Percentiles rank a stretch among this genome's conserved stretches.
Conservation (phyloP, 2,797 vertebrate genomes). For the Helarctos malayanus region DNA sequence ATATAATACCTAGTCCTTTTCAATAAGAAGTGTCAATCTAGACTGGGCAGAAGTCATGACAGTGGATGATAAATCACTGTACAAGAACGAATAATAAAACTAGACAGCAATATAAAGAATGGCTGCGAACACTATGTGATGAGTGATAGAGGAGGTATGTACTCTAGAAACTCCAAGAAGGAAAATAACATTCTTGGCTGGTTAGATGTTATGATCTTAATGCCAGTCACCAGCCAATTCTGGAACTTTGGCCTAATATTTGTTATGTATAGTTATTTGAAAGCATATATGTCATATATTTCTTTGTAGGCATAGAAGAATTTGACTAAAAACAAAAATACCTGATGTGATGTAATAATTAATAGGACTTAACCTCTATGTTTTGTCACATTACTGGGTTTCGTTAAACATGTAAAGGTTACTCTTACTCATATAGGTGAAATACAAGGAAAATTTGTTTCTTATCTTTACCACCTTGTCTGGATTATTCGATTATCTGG, state of each 20-base stretch:
- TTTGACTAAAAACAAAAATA: constrained; percentile 41
- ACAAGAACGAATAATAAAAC: constrained; percentile 61
- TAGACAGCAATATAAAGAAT: constrained; percentile 63
- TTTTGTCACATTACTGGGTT: constrained; percentile 28
- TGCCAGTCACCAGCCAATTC: neutral
- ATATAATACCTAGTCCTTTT: constrained; percentile 52
- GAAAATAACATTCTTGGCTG: constrained; percentile 53
- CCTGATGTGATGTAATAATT: neutral
- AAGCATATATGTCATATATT: neutral
- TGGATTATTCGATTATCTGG: neutral
- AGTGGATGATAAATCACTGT: constrained; percentile 59
- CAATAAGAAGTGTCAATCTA: constrained; percentile 63
- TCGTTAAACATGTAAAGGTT: neutral
- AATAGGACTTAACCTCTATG: neutral
- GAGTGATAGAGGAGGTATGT: constrained; percentile 27
- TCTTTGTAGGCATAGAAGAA: neutral
- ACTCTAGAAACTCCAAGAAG: constrained; percentile 40
- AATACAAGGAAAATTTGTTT: neutral
- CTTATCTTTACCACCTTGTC: neutral
- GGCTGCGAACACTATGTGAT: neutral
- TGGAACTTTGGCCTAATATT: neutral
- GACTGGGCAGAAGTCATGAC: constrained; percentile 26
- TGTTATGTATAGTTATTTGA: constrained; percentile 31
- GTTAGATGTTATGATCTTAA: neutral
- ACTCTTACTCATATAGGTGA: neutral